Conservation (phyloP, 2,888 invertebrate genomes). For the Listrodromus nycthemerus region DNA sequence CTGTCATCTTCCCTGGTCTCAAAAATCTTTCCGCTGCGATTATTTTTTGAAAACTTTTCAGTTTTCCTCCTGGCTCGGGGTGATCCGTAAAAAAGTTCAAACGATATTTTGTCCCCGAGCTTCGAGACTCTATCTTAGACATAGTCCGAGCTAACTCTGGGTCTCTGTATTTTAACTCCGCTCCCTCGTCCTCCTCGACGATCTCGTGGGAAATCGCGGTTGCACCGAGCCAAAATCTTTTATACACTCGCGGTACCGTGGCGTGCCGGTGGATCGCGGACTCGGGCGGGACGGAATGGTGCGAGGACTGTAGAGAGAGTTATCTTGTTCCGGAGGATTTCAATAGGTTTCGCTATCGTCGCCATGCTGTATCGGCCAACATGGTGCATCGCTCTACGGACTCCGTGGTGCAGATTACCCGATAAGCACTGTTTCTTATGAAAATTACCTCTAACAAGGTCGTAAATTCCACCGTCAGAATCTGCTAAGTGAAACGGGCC, state of each 20-base stretch:
- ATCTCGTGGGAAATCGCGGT: conserved; percentile 66
- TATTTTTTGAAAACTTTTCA: conserved; percentile 53
- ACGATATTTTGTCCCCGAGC: conserved; percentile 52
- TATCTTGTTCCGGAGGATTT: conserved; percentile 62
- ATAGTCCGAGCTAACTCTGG: conserved; percentile 38
- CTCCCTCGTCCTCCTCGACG: conserved; percentile 49
- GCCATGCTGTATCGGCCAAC: neutral
- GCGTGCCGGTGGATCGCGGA: conserved; percentile 43
- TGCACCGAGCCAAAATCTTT: conserved; percentile 54
- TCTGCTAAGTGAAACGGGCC: neutral
- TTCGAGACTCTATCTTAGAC: conserved; percentile 9
- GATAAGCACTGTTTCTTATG: neutral
- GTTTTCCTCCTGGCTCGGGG: conserved; percentile 39
- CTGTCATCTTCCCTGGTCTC: conserved; percentile 25
- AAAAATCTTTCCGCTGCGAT: conserved; percentile 42
- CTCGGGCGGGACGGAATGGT: conserved; percentile 43
- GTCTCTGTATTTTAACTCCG: conserved; percentile 22
- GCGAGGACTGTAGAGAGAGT: conserved; percentile 24
- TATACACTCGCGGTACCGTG: conserved; percentile 54
- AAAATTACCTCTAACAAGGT: neutral
- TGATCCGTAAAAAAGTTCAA: conserved; percentile 42
- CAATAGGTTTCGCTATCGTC: conserved; percentile 52
- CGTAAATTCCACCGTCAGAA: neutral
- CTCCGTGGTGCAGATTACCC: conserved; percentile 17
- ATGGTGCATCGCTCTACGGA: neutral